Percentiles rank a stretch among this genome's conserved stretches.
phyloP scores from a whole-genome alignment of 2,888 invertebrate genomes.

The Latrodectus elegans region DNA sequence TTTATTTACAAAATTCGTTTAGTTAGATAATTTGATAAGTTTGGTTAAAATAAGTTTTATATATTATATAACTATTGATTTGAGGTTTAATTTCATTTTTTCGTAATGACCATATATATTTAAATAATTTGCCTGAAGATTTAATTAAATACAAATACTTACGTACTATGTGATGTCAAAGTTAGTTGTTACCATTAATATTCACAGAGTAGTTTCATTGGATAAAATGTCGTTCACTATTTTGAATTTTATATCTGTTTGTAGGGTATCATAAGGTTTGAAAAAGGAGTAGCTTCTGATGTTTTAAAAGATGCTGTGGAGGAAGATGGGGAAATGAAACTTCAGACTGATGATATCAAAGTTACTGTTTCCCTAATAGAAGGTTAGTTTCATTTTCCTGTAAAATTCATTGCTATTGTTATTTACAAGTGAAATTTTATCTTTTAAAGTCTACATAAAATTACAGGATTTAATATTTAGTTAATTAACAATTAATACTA shows the following conservation, averaged over 20 bases:
- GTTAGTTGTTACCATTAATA: too few species aligned
- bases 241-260: slow-evolving; percentile 17
- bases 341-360: slow-evolving; percentile 19
- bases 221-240: too few species aligned
- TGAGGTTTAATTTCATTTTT: too few species aligned
- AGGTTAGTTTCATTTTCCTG: slow-evolving; percentile 20
- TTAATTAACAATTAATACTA: not conserved
- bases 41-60: not conserved
- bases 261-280: slow-evolving; percentile 75
- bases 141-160: too few species aligned
- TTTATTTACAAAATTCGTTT: not conserved
- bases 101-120: too few species aligned
- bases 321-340: slow-evolving; percentile 52
- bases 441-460: not conserved
- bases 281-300: slow-evolving; percentile 73
- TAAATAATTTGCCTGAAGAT: too few species aligned
- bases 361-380: slow-evolving; percentile 33
- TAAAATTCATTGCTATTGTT: too few species aligned
- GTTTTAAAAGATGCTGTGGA: slow-evolving; percentile 68
- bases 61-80: not conserved
- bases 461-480: not conserved
- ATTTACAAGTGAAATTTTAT: not conserved
- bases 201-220: too few species aligned
- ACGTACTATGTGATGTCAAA: too few species aligned
- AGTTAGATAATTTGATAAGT: not conserved